A percentile compares a stretch with the other conserved stretches of the same genome.
These are phyloP conservation scores for Stenodema calcarata DNA, from an alignment of 2,888 invertebrate genomes.

Conservation along the genomic window DNA sequence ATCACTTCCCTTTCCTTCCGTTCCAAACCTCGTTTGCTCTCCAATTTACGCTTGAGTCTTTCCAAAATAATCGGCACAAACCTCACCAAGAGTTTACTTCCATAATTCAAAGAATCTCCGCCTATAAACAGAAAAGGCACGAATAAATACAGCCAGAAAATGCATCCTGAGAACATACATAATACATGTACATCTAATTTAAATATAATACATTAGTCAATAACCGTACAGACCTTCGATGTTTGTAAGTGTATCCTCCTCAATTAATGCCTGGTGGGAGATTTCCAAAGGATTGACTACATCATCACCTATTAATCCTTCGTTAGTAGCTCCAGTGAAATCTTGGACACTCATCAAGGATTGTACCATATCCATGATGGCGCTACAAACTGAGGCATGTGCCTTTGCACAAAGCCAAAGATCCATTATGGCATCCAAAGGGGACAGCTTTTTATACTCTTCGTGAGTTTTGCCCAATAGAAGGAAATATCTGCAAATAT, in stretches of 20 bases:
- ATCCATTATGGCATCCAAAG: conserved; percentile 73
- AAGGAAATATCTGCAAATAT: conserved; percentile 67
- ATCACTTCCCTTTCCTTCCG: conserved; percentile 76
- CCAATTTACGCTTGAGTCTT: conserved; percentile 72
- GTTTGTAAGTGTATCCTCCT: not conserved
- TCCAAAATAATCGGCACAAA: conserved; percentile 75
- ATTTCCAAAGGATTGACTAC: conserved; percentile 53
- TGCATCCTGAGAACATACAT: no score
- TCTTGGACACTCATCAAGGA: conserved; percentile 73
- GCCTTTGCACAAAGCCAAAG: conserved; percentile 75
- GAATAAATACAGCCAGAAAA: not conserved
- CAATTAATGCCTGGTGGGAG: not conserved
- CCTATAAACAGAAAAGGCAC: not conserved
- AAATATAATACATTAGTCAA: no score
- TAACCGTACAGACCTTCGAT: conserved; percentile 20
- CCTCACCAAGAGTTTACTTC: conserved; percentile 75
- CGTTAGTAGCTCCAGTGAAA: conserved; percentile 17
- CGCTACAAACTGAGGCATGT: conserved; percentile 70
- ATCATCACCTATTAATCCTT: conserved; percentile 62
- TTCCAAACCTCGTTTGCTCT: conserved; percentile 68
- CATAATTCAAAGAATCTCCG: conserved; percentile 64
- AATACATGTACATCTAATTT: no score
- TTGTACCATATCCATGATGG: conserved; percentile 77
- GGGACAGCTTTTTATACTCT: conserved; percentile 64
- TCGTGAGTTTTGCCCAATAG: conserved; percentile 69